Conservation (phyloP, 92 coral and sea anemone species). For the Zoanthus sansibaricus region DNA sequence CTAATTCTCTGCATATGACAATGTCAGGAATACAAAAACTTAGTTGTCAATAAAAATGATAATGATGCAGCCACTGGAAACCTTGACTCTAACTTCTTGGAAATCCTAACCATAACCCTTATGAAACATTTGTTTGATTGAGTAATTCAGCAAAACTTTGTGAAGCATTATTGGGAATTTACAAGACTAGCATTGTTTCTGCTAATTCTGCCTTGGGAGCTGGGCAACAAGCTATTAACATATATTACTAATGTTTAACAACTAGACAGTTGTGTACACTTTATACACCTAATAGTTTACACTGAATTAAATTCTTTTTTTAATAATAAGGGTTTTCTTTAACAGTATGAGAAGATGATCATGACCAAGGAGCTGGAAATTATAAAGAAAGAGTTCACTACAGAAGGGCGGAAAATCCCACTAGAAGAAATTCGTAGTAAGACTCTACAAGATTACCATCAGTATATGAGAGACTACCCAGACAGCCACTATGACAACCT, state of each 20-base stretch:
- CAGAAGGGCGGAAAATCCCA: slow-evolving; percentile 12
- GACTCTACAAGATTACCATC: not conserved
- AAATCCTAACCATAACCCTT: not conserved
- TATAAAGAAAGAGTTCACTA: slow-evolving; percentile 4
- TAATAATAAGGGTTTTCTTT: not conserved
- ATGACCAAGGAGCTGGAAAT: slow-evolving; percentile 3
- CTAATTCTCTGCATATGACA: not conserved
- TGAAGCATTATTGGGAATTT: not conserved
- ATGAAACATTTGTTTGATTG: not conserved
- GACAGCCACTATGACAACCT: slow-evolving; percentile 4
- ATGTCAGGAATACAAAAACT: not conserved
- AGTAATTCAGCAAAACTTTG: not conserved
- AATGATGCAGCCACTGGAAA: not conserved
- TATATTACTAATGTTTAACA: not conserved
- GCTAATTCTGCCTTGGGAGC: slow-evolving; percentile 4
- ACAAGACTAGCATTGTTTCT: slow-evolving; percentile 4
- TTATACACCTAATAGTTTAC: slow-evolving; percentile 3
- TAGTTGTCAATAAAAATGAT: not conserved
- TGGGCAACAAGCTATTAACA: slow-evolving; percentile 1
- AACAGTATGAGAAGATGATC: slow-evolving; percentile 11
- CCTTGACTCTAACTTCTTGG: not conserved
- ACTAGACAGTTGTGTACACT: not conserved
- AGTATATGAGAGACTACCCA: not conserved
- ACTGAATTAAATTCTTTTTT: not conserved
- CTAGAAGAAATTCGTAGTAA: slow-evolving; percentile 3